Conservation (phyloP, 1,140 invertebrate species). For the Anagrus nilaparvatae region DNA sequence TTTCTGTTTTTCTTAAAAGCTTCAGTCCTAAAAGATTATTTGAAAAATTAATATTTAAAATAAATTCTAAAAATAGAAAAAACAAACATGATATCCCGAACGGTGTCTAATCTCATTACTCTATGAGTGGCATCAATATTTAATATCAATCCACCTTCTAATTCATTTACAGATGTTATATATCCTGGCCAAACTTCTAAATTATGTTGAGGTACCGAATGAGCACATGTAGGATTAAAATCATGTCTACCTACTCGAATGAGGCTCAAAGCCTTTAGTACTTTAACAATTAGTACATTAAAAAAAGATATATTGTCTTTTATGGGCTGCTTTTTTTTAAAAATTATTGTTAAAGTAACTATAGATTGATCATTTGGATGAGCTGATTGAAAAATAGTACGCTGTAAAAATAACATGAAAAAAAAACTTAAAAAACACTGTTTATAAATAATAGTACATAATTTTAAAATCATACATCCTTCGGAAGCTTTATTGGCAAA, state of each 20-base stretch:
- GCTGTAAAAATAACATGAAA: slow-evolving; percentile 41
- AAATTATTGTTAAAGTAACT: slow-evolving; percentile 55
- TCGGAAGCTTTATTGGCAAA: slow-evolving; percentile 43
- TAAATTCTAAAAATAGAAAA: not conserved
- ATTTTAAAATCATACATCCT: slow-evolving; percentile 44
- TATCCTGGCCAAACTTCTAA: slow-evolving; percentile 88
- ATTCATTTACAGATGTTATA: slow-evolving; percentile 73
- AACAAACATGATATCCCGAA: slow-evolving; percentile 62
- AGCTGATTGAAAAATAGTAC: slow-evolving; percentile 44
- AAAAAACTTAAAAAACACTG: slow-evolving; percentile 6
- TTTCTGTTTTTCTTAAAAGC: slow-evolving; percentile 15
- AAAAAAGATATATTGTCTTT: slow-evolving; percentile 73
- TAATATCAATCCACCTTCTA: slow-evolving; percentile 79
- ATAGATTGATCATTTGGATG: slow-evolving; percentile 48
- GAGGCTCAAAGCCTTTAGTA: slow-evolving; percentile 68
- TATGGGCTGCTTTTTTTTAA: slow-evolving; percentile 52
- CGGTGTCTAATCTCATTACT: slow-evolving; percentile 69
- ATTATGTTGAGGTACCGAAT: slow-evolving; percentile 66
- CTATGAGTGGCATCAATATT: slow-evolving; percentile 77
- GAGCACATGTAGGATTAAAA: slow-evolving; percentile 62
- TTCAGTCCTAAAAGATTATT: slow-evolving; percentile 15
- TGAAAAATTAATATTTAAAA: too few relatives aligned
- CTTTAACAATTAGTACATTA: slow-evolving; percentile 71
- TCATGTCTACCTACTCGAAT: slow-evolving; percentile 67
- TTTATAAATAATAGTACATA: too few relatives aligned